These are phyloP conservation scores for Brachionus calyciflorus DNA, from an alignment of 1,140 invertebrate species.

Conservation along the genomic window DNA sequence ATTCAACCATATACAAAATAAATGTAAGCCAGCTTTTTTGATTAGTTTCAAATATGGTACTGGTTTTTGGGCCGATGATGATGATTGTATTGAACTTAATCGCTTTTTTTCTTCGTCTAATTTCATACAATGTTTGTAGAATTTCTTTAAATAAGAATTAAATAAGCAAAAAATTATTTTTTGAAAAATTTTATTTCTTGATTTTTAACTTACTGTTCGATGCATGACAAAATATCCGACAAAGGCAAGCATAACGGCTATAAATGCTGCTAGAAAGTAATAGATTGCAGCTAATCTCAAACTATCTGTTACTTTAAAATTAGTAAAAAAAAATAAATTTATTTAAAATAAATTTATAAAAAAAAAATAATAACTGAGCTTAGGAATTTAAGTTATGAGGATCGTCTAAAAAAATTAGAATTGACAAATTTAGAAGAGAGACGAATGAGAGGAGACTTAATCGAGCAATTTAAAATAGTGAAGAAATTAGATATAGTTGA, in stretches of 20 bases:
- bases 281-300: conserved; percentile 12
- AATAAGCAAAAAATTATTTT: neutral
- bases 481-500: too few species aligned
- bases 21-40: neutral
- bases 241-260: neutral
- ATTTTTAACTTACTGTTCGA: conserved; percentile 9
- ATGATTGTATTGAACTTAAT: neutral
- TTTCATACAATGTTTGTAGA: conserved; percentile 12
- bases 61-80: neutral
- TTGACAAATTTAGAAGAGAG: too few species aligned
- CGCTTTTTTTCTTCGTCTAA: conserved; percentile 34
- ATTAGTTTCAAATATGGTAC: conserved; percentile 20
- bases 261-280: conserved; percentile 33
- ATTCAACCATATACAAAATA: conserved; percentile 45
- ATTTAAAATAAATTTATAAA: too few species aligned
- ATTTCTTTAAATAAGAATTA: conserved; percentile 1
- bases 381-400: too few species aligned
- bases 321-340: neutral
- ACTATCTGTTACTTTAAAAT: neutral
- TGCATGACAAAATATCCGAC: conserved; percentile 27
- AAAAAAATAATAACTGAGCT: too few species aligned
- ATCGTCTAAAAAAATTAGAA: too few species aligned
- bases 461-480: too few species aligned
- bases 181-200: neutral
- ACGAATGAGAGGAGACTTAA: too few species aligned